These are phyloP conservation scores for Spongilla lacustris DNA, from an alignment of 37 sponge, comb jelly and placozoan species.

Conservation along the genomic window DNA sequence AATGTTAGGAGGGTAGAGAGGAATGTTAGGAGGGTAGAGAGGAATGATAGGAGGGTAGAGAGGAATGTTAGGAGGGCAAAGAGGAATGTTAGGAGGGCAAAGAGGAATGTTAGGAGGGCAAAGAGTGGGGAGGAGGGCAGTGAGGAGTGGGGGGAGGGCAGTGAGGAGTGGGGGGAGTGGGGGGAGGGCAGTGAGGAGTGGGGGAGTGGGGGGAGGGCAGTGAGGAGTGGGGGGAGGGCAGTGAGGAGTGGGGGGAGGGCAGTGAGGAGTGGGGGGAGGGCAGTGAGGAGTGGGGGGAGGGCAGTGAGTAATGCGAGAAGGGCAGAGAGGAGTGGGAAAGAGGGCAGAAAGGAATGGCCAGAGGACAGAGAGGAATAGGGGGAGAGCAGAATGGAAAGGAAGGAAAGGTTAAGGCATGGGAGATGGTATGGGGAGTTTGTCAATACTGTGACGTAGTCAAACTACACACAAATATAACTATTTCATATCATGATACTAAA, in stretches of 20 bases:
- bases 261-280: neutral
- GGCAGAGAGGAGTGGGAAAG: neutral
- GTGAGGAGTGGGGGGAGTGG: neutral
- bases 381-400: neutral
- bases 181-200: too few relatives aligned
- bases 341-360: neutral
- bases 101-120: too few relatives aligned
- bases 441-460: too few relatives aligned
- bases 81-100: neutral
- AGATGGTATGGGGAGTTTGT: too few relatives aligned
- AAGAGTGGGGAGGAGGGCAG: too few relatives aligned
- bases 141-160: neutral
- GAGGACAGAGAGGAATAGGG: conserved; percentile 2
- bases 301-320: neutral
- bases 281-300: neutral
- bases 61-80: neutral
- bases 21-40: neutral
- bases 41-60: neutral
- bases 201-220: neutral
- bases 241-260: neutral
- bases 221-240: neutral
- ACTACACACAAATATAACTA: too few relatives aligned
- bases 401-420: neutral
- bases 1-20: neutral
- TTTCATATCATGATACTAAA: too few relatives aligned